Base-by-base conservation (phyloP, 2,113 vertebrate genomes). In the Thryonomys swinderianus region DNA sequence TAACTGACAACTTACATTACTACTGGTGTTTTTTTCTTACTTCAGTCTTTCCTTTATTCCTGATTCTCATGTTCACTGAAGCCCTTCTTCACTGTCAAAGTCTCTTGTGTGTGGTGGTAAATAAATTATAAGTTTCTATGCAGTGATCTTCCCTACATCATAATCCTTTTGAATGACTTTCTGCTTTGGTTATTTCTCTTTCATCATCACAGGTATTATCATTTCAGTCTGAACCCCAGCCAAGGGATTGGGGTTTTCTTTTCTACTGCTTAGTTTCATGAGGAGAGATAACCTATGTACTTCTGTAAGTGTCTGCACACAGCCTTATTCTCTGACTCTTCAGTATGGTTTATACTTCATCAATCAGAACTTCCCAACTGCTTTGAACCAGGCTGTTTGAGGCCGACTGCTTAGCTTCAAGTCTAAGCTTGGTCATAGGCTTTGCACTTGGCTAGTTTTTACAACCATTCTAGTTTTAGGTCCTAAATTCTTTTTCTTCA, bases 191-290 rank as follows among this genome's bases (percentile, higher is more conserved):
- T 84, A 40, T 42, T 11, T 23, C 45, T 90, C 34, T 18, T 32
- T 37, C 25, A 9, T 88, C 71, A 80, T 62, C 23, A 17, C 13
- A 55, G 51, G 78, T 16, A 90, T 59, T 61, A 86, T 55, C 42
- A 79, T 40, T 57, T 66, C 79, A 71, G 23, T 84, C 21, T 83
- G 51, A 94, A 90, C 18, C 21, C 23, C 42, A 78, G 13, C 10
- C 23, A 66, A 90, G 21, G 40, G 16, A 59, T 5, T 74, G 2
- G 71, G 85, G 30, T 30, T 59, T 51, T 42, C 59, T 93, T 51
- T 92, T 87, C n/a, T 42, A 73, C 51, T 79, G 85, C 42, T 90
- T 34, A 48, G 51, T 73, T 93, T 86, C 53, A 53, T 93, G 32
- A 64, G 45, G 51, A 10, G 51, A 62, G 13, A 37, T 81, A 21